A percentile compares a stretch with the other conserved stretches of the same genome.
These are phyloP conservation scores for Aporophyla lueneburgensis DNA, from an alignment of 2,888 invertebrate genomes.

Conservation along the genomic window DNA sequence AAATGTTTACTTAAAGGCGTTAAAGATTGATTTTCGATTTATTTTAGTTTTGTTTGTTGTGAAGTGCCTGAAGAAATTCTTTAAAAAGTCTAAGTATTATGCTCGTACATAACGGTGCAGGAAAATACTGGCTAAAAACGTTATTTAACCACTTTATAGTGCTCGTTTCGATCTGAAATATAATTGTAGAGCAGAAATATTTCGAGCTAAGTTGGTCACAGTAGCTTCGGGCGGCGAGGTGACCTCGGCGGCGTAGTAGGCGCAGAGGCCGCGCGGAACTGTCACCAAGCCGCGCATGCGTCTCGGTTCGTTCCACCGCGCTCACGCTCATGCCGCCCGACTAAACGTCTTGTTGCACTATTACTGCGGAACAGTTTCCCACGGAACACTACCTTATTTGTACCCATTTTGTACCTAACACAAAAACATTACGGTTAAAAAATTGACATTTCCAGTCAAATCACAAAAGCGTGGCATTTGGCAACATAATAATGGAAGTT, in stretches of 20 bases:
- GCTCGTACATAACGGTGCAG: constrained; percentile 23
- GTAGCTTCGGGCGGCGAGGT: constrained; percentile 69
- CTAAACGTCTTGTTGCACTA: constrained; percentile 66
- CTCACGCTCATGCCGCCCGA: constrained; percentile 74
- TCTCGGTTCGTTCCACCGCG: constrained; percentile 84
- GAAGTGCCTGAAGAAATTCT: constrained; percentile 2
- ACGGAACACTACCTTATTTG: constrained; percentile 67
- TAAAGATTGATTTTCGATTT: constrained; percentile 37
- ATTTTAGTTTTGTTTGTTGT: constrained; percentile 17
- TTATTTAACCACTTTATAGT: constrained; percentile 18
- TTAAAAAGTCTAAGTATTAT: constrained; percentile 1
- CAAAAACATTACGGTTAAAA: constrained; percentile 61
- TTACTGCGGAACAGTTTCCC: constrained; percentile 71
- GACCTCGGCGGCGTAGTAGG: constrained; percentile 84
- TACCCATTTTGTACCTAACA: constrained; percentile 39
- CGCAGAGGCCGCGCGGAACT: constrained; percentile 79
- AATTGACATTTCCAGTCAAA: constrained; percentile 42
- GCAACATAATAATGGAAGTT: constrained; percentile 51
- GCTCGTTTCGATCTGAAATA: not conserved
- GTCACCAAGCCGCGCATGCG: constrained; percentile 84
- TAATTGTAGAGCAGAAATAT: not conserved
- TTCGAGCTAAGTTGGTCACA: constrained; percentile 68
- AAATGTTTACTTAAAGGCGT: constrained; percentile 40
- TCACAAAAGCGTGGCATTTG: constrained; percentile 56
- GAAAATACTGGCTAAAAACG: not conserved